Evolutionary conservation across 2,797 vertebrate genomes (phyloP).

Genomic region (Coregonus ussuriensis): DNA sequence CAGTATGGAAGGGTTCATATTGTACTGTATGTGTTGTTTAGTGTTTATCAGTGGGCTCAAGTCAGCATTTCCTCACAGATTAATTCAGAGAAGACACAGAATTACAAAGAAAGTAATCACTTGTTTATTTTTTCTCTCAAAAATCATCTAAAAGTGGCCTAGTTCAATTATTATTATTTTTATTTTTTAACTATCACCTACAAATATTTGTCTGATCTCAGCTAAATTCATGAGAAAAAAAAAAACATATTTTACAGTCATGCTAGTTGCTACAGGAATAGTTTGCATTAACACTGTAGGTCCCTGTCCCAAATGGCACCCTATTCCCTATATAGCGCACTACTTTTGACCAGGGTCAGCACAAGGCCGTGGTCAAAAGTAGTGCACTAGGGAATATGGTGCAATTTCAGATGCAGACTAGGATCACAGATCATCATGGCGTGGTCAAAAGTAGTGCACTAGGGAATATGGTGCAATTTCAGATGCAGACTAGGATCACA

Average conservation of each 20-base stretch:
- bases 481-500: constrained; percentile 38
- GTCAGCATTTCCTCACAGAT: not conserved
- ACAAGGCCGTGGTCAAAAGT: not conserved
- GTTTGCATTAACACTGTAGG: constrained; percentile 69
- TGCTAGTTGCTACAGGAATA: constrained; percentile 72
- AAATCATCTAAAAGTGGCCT: constrained; percentile 81
- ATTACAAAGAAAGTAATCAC: constrained; percentile 67
- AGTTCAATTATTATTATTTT: constrained; percentile 42
- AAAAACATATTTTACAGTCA: constrained; percentile 66
- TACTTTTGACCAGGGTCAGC: not conserved
- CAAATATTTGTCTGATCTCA: constrained; percentile 56
- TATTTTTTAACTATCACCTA: constrained; percentile 38
- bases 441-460: not conserved
- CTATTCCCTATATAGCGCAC: not conserved
- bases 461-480: not conserved
- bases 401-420: not conserved
- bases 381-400: not conserved
- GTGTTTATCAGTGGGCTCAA: not conserved
- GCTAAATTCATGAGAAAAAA: constrained; percentile 62
- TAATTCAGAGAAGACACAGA: constrained; percentile 18
- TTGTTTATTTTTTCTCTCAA: constrained; percentile 79
- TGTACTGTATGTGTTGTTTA: not conserved
- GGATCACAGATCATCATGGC: constrained; percentile 57
- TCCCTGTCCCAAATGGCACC: not conserved
- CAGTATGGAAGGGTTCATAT: not conserved